These are phyloP conservation scores for Neocloeon triangulifer DNA, from an alignment of 1,140 invertebrate genomes.

Conservation along the genomic window DNA sequence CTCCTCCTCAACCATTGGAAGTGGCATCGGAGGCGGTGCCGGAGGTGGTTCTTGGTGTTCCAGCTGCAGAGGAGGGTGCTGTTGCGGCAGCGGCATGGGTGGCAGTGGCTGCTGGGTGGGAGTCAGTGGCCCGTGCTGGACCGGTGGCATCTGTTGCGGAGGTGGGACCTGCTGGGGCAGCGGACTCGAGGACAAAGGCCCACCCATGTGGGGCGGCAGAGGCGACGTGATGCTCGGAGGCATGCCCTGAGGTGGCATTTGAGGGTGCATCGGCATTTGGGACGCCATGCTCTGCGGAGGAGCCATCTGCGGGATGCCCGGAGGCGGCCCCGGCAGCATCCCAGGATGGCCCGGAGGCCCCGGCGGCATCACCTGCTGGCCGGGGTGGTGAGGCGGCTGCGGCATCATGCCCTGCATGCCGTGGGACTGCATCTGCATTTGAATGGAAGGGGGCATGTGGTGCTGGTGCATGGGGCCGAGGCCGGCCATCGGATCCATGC, in stretches of 20 bases:
- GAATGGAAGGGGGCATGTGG: too few relatives aligned
- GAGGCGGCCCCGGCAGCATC: constrained; percentile 1
- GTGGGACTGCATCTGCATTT: too few relatives aligned
- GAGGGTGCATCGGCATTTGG: constrained; percentile 12
- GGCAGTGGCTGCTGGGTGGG: constrained; percentile 7
- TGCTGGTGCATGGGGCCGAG: too few relatives aligned
- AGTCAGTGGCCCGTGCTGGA: constrained; percentile 3
- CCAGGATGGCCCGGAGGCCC: not conserved
- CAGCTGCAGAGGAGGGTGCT: constrained; percentile 8
- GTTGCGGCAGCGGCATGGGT: constrained; percentile 7
- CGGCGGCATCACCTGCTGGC: not conserved
- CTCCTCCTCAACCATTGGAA: not conserved
- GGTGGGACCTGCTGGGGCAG: constrained; percentile 5
- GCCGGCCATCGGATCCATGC: too few relatives aligned
- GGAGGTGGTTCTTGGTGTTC: constrained; percentile 11
- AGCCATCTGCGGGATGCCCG: constrained; percentile 1
- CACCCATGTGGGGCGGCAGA: constrained; percentile 6
- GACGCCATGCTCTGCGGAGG: constrained; percentile 4
- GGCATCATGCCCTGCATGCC: not conserved
- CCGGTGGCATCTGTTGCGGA: constrained; percentile 6
- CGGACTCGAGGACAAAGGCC: too few relatives aligned
- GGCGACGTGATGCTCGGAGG: constrained; percentile 7
- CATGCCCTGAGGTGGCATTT: constrained; percentile 8
- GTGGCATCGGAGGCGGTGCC: constrained; percentile 6
- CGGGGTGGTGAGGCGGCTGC: not conserved